Conservation (phyloP, 2,797 vertebrate species). For the Mastacembelus armatus region DNA sequence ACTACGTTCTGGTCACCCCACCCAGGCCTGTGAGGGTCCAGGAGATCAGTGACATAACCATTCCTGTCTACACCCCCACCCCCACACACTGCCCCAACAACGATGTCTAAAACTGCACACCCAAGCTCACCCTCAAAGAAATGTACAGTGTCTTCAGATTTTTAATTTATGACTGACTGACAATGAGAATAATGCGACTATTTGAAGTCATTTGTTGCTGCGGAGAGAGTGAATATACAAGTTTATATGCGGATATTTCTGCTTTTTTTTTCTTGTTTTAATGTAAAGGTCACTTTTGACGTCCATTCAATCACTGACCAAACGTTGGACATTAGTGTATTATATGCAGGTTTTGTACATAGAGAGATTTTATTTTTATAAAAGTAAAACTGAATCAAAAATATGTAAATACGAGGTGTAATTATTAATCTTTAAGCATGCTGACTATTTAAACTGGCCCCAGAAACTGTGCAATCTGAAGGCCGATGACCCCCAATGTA, state of each 20-base stretch:
- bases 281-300: slow-evolving; percentile 66
- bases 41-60: slow-evolving; percentile 90
- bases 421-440: slow-evolving; percentile 81
- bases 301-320: slow-evolving; percentile 71
- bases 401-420: slow-evolving; percentile 75
- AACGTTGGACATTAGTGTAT: slow-evolving; percentile 75
- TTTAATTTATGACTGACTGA: slow-evolving; percentile 68
- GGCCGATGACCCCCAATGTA: slow-evolving; percentile 60
- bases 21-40: slow-evolving; percentile 87
- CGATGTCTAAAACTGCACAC: slow-evolving; percentile 59
- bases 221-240: slow-evolving; percentile 49
- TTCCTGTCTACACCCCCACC: slow-evolving; percentile 89
- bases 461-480: slow-evolving; percentile 54
- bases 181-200: slow-evolving; percentile 61
- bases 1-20: slow-evolving; percentile 90
- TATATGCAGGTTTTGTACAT: slow-evolving; percentile 86
- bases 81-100: slow-evolving; percentile 84
- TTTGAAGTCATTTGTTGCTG: slow-evolving; percentile 40
- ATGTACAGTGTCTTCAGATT: slow-evolving; percentile 55
- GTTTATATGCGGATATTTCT: slow-evolving; percentile 70
- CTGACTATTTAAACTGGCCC: slow-evolving; percentile 79
- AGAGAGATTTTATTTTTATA: slow-evolving; percentile 84
- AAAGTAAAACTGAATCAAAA: slow-evolving; percentile 71
- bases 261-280: slow-evolving; percentile 60
- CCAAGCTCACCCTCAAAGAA: slow-evolving; percentile 50